phyloP scores from a whole-genome alignment of 1,140 invertebrate species.

The Lysiphlebus fabarum region DNA sequence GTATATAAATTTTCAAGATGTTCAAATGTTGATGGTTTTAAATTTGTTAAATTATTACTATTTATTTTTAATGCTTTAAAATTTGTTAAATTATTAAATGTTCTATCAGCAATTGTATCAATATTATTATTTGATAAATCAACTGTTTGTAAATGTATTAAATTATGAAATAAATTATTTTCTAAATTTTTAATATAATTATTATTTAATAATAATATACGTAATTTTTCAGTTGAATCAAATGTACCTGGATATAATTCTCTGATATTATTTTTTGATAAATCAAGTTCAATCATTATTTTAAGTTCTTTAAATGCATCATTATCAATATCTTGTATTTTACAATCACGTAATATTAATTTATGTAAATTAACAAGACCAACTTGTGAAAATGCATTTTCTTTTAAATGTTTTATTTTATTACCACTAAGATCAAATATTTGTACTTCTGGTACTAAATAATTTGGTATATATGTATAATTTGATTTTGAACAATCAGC shows the following conservation, averaged over 20 bases:
- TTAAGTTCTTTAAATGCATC: constrained; percentile 72
- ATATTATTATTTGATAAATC: constrained; percentile 73
- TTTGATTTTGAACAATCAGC: constrained; percentile 72
- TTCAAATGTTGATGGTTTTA: constrained; percentile 61
- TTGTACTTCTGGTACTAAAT: constrained; percentile 72
- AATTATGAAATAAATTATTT: constrained; percentile 72
- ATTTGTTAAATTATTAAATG: constrained; percentile 68
- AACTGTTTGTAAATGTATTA: constrained; percentile 71
- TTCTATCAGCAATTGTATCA: constrained; percentile 63
- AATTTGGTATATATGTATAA: constrained; percentile 65
- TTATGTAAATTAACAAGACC: constrained; percentile 78
- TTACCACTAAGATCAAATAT: constrained; percentile 74
- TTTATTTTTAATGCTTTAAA: constrained; percentile 67
- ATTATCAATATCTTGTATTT: constrained; percentile 66
- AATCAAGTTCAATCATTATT: constrained; percentile 80
- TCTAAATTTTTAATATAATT: constrained; percentile 71
- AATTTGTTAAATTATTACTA: constrained; percentile 67
- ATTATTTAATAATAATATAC: constrained; percentile 68
- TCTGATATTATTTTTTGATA: constrained; percentile 73
- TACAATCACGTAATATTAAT: constrained; percentile 69
- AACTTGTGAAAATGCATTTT: constrained; percentile 67
- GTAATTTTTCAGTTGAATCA: constrained; percentile 63
- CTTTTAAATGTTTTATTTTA: constrained; percentile 62
- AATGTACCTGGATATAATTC: constrained; percentile 71
- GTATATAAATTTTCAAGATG: constrained; percentile 66